These are phyloP conservation scores for Drosophila yakuba DNA, from an alignment of 1,140 invertebrate species.

Conservation along the genomic window DNA sequence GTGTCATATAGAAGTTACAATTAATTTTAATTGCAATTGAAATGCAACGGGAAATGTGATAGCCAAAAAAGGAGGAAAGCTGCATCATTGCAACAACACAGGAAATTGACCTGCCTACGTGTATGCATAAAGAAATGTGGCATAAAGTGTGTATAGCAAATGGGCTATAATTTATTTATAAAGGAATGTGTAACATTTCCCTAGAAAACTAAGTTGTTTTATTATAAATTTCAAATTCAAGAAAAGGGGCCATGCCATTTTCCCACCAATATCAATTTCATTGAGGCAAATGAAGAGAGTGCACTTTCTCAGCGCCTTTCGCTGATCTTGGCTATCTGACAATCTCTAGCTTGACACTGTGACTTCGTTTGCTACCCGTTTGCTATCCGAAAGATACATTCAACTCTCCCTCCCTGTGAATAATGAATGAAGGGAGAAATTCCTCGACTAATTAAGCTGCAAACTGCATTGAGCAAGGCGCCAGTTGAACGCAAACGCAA, in stretches of 20 bases:
- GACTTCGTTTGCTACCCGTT: constrained; percentile 4
- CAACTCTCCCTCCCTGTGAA: constrained; percentile 2
- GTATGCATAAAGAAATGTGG: constrained; percentile 12
- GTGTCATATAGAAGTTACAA: constrained; percentile 52
- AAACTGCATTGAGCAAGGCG: constrained; percentile 52
- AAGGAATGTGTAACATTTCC: neutral
- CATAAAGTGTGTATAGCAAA: neutral
- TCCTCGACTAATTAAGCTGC: constrained; percentile 68
- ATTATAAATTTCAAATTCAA: neutral
- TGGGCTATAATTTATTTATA: constrained; percentile 12
- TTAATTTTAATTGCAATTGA: constrained; percentile 83
- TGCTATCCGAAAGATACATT: neutral
- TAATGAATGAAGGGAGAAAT: constrained; percentile 32
- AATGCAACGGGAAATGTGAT: constrained; percentile 64
- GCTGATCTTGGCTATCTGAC: constrained; percentile 22
- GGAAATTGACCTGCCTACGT: constrained; percentile 18
- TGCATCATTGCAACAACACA: constrained; percentile 5
- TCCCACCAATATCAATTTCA: constrained; percentile 44
- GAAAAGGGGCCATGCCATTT: neutral
- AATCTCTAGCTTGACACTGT: constrained; percentile 13
- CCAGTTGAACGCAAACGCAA: constrained; percentile 26
- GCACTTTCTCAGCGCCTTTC: constrained; percentile 19
- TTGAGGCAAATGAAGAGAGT: neutral
- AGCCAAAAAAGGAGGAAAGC: constrained; percentile 1
- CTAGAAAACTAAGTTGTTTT: neutral